Conservation (phyloP, 1,140 invertebrate species). For the Cataglyphis hispanica region DNA sequence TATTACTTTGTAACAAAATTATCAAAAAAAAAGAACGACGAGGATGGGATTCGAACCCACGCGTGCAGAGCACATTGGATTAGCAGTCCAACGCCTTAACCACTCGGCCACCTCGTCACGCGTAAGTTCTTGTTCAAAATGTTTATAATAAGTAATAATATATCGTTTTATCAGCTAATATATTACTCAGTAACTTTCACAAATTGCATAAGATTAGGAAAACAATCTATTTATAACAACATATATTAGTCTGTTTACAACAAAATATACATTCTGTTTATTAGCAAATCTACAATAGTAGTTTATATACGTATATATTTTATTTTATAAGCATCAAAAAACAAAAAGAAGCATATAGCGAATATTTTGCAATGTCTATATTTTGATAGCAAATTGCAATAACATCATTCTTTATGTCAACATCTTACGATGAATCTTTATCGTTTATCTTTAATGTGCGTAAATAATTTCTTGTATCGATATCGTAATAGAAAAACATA, state of each 20-base stretch:
- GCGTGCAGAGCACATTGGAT: slow-evolving; percentile 92
- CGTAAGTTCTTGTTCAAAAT: slow-evolving; percentile 51
- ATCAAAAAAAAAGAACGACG: slow-evolving; percentile 86
- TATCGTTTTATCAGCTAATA: neutral
- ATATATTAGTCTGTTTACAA: neutral
- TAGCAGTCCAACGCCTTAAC: slow-evolving; percentile 96
- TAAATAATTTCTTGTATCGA: neutral
- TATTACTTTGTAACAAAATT: no score
- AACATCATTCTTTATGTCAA: neutral
- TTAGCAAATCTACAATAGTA: neutral
- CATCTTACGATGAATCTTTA: neutral
- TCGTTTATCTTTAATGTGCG: neutral
- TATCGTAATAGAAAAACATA: neutral
- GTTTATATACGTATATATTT: no score
- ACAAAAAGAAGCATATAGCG: neutral
- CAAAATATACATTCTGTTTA: no score
- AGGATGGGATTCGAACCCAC: slow-evolving; percentile 96
- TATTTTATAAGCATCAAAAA: no score
- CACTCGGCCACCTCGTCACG: slow-evolving; percentile 94
- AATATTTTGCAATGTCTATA: neutral
- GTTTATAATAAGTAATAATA: neutral
- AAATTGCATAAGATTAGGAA: slow-evolving; percentile 1
- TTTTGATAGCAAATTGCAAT: neutral
- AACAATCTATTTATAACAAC: neutral
- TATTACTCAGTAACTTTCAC: neutral